Evolutionary conservation across 2,113 vertebrate genomes (phyloP).

Genomic region (Macquaria ambigua): DNA sequence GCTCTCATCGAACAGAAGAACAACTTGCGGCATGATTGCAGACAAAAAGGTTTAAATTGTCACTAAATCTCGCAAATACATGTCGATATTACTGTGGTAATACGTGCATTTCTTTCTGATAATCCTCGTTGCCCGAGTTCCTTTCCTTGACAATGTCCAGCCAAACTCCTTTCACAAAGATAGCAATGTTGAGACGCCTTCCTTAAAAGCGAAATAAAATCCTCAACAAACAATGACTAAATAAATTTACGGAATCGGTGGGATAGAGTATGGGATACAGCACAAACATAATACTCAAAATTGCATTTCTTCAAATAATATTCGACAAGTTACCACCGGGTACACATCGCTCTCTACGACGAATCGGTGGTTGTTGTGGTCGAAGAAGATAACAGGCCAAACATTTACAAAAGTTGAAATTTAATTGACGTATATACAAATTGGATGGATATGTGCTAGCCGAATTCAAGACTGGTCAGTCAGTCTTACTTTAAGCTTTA

Average conservation of each 20-base stretch:
- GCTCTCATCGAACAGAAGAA: neutral
- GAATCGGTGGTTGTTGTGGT: neutral
- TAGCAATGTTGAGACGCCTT: neutral
- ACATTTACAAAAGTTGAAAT: conserved; percentile 4
- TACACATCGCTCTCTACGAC: rapidly evolving
- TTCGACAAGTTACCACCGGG: too few relatives aligned
- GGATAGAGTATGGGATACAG: neutral
- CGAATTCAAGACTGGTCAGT: neutral
- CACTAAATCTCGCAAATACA: neutral
- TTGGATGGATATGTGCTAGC: neutral
- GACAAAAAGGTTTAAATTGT: neutral
- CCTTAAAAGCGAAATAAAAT: neutral
- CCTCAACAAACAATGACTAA: neutral
- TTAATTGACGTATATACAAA: neutral
- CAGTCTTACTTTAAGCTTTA: neutral
- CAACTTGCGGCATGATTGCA: neutral
- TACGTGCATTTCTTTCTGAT: neutral
- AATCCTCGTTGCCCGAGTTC: neutral
- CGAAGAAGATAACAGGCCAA: conserved; percentile 21
- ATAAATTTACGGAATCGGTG: neutral
- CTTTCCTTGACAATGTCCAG: too few relatives aligned
- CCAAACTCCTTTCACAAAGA: conserved; percentile 10
- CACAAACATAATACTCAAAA: neutral
- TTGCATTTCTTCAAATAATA: neutral
- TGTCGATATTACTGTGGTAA: neutral